phyloP scores from a whole-genome alignment of 2,797 vertebrate genomes.

The Agapornis canus region DNA sequence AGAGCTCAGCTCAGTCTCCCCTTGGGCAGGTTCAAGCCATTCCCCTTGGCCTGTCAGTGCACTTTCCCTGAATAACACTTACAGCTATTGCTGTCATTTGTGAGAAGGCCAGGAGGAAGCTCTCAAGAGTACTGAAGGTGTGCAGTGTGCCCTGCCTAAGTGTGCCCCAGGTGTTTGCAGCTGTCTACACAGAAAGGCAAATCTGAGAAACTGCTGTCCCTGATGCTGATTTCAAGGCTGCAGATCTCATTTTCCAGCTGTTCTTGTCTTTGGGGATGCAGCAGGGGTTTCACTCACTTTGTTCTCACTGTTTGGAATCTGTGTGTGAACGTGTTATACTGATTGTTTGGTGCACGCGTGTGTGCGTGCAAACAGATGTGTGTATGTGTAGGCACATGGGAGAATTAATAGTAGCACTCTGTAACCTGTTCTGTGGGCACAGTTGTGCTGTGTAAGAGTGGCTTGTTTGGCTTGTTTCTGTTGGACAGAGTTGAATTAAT shows the following conservation, averaged over 20 bases:
- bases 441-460: neutral
- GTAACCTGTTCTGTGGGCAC: neutral
- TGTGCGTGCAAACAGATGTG: accelerated
- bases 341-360: accelerated
- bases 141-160: neutral
- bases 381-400: accelerated
- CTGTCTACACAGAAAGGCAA: accelerated
- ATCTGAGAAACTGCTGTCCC: neutral
- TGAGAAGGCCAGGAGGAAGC: neutral
- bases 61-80: accelerated
- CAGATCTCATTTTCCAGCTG: neutral
- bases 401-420: neutral
- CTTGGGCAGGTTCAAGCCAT: neutral
- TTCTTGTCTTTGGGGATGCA: neutral
- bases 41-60: neutral
- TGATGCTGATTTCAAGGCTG: neutral
- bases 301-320: neutral
- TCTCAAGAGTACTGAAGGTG: accelerated
- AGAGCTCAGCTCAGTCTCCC: neutral
- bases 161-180: neutral
- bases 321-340: accelerated
- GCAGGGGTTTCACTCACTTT: neutral
- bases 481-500: neutral
- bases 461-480: neutral
- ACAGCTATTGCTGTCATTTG: accelerated